A percentile compares a stretch with the other conserved stretches of the same genome.
Evolutionary conservation across 2,888 invertebrate genomes (phyloP).

Genomic region (Ophioninae sp.): DNA sequence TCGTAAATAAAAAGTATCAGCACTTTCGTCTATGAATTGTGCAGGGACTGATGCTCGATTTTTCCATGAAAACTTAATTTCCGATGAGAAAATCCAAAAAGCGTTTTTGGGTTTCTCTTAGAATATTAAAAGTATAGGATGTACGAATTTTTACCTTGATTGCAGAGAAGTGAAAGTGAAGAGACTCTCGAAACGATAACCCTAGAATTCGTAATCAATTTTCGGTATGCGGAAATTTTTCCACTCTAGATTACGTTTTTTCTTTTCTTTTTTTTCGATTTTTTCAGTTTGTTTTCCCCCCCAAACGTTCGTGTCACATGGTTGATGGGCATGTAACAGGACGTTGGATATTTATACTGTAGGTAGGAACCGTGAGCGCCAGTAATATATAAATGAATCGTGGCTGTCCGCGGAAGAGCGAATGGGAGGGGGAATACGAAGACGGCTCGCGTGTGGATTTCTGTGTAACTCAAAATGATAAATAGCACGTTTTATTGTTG

Average conservation of each 20-base stretch:
- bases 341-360: background rate
- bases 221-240: background rate
- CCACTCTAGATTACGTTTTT: background rate
- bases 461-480: constrained; percentile 48
- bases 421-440: constrained; percentile 29
- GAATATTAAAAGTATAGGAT: too few relatives aligned
- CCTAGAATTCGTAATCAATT: background rate
- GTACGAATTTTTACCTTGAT: too few relatives aligned
- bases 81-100: too few relatives aligned
- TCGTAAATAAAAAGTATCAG: too few relatives aligned
- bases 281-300: background rate
- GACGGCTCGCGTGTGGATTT: constrained; percentile 3
- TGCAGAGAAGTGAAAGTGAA: too few relatives aligned
- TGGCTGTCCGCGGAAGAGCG: constrained; percentile 38
- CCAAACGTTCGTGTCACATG: background rate
- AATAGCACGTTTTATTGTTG: constrained; percentile 60
- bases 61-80: too few relatives aligned
- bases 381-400: constrained; percentile 47
- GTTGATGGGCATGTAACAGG: background rate
- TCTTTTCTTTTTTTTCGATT: background rate
- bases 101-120: too few relatives aligned
- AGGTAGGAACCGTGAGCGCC: constrained; percentile 32
- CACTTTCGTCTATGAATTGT: too few relatives aligned
- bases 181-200: too few relatives aligned
- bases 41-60: too few relatives aligned